These are phyloP conservation scores for Tachina fera DNA, from an alignment of 2,888 invertebrate genomes.

Conservation along the genomic window DNA sequence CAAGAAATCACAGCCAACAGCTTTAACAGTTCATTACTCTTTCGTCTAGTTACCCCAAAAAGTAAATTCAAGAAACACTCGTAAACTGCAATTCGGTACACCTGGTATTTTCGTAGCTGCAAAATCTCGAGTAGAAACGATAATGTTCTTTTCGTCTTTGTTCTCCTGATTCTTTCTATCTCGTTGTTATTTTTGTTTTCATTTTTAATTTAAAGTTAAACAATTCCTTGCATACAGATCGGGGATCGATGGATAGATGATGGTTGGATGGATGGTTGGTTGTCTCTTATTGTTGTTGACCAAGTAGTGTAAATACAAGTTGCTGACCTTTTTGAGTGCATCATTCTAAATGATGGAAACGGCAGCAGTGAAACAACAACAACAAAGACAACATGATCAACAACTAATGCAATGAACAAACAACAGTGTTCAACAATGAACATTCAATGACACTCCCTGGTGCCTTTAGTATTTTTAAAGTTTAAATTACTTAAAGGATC, in stretches of 20 bases:
- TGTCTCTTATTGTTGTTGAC: conserved; percentile 55
- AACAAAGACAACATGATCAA: background rate
- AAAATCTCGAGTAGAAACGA: conserved; percentile 27
- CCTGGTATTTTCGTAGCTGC: conserved; percentile 54
- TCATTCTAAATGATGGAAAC: conserved; percentile 59
- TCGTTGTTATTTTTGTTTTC: conserved; percentile 14
- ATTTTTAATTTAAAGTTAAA: conserved; percentile 32
- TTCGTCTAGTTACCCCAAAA: conserved; percentile 62
- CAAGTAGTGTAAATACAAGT: conserved; percentile 67
- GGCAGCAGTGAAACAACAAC: background rate
- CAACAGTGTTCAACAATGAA: conserved; percentile 58
- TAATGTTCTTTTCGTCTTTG: conserved; percentile 35
- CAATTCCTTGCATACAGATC: conserved; percentile 32
- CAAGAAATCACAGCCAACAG: conserved; percentile 57
- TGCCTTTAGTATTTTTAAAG: conserved; percentile 44
- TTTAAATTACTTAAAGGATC: conserved; percentile 67
- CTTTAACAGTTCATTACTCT: conserved; percentile 65
- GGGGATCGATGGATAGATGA: conserved; percentile 30
- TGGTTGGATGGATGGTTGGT: conserved; percentile 14
- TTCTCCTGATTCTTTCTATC: conserved; percentile 38
- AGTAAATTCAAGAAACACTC: conserved; percentile 22
- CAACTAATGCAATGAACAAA: conserved; percentile 25
- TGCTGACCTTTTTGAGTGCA: conserved; percentile 72
- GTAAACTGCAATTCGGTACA: conserved; percentile 39
- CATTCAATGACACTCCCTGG: conserved; percentile 68